These are phyloP conservation scores for Pseudopipra pipra DNA, from an alignment of 2,113 vertebrate species.

Conservation along the genomic window DNA sequence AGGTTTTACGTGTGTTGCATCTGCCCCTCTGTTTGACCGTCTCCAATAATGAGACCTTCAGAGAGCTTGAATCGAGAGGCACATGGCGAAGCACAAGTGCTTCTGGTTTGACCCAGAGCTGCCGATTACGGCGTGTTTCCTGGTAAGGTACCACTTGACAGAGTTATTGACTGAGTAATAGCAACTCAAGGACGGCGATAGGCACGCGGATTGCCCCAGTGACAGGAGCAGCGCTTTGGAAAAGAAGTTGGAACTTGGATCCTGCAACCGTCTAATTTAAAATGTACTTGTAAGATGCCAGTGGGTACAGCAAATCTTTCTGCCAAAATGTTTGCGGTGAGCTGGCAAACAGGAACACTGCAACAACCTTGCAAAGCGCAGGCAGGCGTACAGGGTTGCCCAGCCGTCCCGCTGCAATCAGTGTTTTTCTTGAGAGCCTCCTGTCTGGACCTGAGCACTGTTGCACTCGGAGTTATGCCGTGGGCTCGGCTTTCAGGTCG, in stretches of 20 bases:
- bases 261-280: background rate
- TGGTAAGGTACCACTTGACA: background rate
- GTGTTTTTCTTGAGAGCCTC: background rate
- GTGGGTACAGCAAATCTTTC: background rate
- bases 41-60: background rate
- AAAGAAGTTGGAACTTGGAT: background rate
- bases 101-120: background rate
- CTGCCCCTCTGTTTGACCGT: background rate
- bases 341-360: background rate
- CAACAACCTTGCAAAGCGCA: background rate
- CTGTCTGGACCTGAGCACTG: background rate
- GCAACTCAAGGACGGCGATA: background rate
- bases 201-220: background rate
- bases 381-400: background rate
- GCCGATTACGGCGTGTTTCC: background rate
- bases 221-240: background rate
- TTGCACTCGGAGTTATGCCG: background rate
- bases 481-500: fast-evolving
- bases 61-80: background rate
- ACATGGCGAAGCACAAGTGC: background rate
- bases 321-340: background rate
- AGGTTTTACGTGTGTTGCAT: no score
- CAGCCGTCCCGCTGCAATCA: background rate
- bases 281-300: background rate
- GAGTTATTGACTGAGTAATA: background rate